A percentile compares a stretch with the other conserved stretches of the same genome.
phyloP scores from a whole-genome alignment of 2,797 vertebrate species.

The Hapalemur alaotrensis region DNA sequence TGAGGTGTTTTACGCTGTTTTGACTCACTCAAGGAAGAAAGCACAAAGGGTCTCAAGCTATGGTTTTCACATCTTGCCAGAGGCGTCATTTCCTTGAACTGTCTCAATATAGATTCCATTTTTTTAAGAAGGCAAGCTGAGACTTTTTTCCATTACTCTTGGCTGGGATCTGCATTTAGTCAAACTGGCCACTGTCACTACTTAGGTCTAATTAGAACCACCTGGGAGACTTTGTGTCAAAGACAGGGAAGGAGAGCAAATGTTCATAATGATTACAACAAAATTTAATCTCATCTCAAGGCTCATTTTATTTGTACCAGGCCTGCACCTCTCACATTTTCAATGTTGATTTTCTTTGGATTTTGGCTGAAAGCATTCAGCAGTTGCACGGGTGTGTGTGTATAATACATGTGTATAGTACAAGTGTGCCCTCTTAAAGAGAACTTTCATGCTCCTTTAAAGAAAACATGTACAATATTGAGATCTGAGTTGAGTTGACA shows the following conservation, averaged over 20 bases:
- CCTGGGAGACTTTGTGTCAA: constrained; percentile 63
- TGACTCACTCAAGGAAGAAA: constrained; percentile 29
- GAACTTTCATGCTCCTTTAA: background rate
- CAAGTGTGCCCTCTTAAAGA: background rate
- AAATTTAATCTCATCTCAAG: constrained; percentile 45
- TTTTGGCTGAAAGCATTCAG: background rate
- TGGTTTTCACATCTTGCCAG: background rate
- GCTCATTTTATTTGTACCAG: background rate
- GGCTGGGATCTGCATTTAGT: constrained; percentile 69
- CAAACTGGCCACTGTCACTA: constrained; percentile 70
- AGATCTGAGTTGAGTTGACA: background rate
- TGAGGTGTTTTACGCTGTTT: constrained; percentile 24
- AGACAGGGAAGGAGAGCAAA: constrained; percentile 26
- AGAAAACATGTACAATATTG: background rate
- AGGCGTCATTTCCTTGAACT: constrained; percentile 60
- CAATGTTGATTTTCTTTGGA: background rate
- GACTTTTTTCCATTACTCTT: constrained; percentile 66
- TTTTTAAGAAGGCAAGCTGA: constrained; percentile 52
- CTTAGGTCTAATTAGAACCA: constrained; percentile 73
- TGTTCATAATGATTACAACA: constrained; percentile 15
- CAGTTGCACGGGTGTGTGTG: background rate
- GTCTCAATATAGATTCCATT: constrained; percentile 61
- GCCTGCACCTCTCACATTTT: constrained; percentile 1
- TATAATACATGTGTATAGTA: background rate
- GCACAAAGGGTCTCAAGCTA: background rate